Percentiles rank a stretch among this genome's conserved stretches.
Evolutionary conservation across 2,113 vertebrate species (phyloP).

Genomic region (Pelmatolapia mariae): DNA sequence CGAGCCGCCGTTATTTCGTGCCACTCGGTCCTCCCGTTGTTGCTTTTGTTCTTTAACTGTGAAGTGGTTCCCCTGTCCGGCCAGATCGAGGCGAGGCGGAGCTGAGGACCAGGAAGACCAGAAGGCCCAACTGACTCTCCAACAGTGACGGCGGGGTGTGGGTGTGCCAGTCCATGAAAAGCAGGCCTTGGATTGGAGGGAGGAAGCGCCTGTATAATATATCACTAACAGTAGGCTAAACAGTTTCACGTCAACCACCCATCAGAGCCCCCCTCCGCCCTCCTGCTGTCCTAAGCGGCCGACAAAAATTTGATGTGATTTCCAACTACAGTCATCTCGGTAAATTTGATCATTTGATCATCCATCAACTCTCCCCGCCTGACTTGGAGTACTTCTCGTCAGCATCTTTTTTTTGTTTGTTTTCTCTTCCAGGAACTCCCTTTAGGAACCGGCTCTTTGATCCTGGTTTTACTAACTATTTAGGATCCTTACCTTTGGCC

Average conservation of each 20-base stretch:
- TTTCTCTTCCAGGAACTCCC: not conserved
- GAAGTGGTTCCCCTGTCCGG: constrained; percentile 75
- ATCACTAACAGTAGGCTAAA: constrained; percentile 20
- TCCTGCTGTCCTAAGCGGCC: not conserved
- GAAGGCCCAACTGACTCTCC: constrained; percentile 66
- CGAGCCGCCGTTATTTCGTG: constrained; percentile 20
- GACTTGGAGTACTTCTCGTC: not conserved
- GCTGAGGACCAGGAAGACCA: constrained; percentile 72
- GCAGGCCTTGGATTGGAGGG: constrained; percentile 59
- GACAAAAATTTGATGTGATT: not conserved
- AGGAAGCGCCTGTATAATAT: constrained; percentile 43
- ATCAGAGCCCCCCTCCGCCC: not conserved
- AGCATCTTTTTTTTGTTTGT: not conserved
- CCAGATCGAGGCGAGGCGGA: constrained; percentile 73
- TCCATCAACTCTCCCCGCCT: not conserved
- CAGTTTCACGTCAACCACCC: constrained; percentile 1
- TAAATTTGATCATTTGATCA: not conserved
- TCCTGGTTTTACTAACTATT: not conserved
- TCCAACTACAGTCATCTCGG: not conserved
- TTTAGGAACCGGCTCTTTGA: not conserved
- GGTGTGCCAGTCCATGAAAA: constrained; percentile 56
- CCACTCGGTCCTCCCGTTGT: constrained; percentile 50
- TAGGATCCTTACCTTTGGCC: rapidly evolving
- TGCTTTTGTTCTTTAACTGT: constrained; percentile 77
- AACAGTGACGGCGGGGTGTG: constrained; percentile 58